Percentiles rank a stretch among this genome's conserved stretches.
phyloP scores from a whole-genome alignment of 2,797 vertebrate species.

The Microcaecilia unicolor region DNA sequence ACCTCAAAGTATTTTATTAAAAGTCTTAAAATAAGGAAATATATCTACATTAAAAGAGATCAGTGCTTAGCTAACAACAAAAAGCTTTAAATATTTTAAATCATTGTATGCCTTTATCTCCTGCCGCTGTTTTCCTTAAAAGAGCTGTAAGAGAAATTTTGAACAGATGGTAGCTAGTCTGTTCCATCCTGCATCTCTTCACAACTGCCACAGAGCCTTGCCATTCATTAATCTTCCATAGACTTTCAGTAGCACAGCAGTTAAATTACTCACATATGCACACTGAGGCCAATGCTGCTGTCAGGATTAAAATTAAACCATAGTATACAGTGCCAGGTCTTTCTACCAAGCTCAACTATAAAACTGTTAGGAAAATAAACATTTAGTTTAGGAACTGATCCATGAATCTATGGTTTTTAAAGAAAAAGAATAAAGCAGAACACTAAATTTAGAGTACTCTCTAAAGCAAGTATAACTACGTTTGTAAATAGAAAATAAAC shows the following conservation, averaged over 20 bases:
- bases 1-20: no score
- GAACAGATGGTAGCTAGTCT: conserved; percentile 95
- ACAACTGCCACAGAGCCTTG: conserved; percentile 85
- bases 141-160: conserved; percentile 79
- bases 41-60: conserved; percentile 4
- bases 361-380: conserved; percentile 70
- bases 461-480: conserved; percentile 28
- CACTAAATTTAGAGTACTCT: conserved; percentile 57
- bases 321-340: conserved; percentile 66
- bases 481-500: no score
- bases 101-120: conserved; percentile 59
- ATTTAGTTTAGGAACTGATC: conserved; percentile 63
- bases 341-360: conserved; percentile 71
- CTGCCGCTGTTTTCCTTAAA: conserved; percentile 82
- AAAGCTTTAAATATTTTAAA: conserved; percentile 58
- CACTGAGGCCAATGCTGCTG: conserved; percentile 72
- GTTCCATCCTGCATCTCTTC: conserved; percentile 80
- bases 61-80: conserved; percentile 46
- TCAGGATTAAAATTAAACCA: conserved; percentile 82
- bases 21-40: background rate
- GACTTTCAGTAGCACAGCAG: conserved; percentile 83
- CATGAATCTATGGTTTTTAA: conserved; percentile 45
- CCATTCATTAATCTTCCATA: conserved; percentile 98
- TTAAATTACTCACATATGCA: conserved; percentile 84
- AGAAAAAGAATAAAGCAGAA: conserved; percentile 54